These are phyloP conservation scores for Plagodis dolabraria DNA, from an alignment of 2,888 invertebrate species.

Conservation along the genomic window DNA sequence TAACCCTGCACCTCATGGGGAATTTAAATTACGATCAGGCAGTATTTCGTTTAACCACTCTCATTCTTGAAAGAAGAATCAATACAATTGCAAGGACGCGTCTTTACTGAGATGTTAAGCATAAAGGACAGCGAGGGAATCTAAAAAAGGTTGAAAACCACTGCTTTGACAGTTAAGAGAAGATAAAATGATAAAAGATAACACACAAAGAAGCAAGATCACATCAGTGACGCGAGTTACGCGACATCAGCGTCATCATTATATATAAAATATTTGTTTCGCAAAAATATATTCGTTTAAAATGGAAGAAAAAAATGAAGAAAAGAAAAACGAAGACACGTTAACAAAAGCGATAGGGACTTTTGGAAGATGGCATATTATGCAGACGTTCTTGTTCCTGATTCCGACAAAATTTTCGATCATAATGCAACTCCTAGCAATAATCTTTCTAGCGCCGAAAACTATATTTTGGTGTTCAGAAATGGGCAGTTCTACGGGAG, in stretches of 20 bases:
- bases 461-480: neutral
- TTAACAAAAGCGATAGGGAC: conserved; percentile 1
- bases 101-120: no score
- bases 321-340: neutral
- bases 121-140: no score
- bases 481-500: neutral
- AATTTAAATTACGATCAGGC: no score
- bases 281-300: neutral
- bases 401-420: conserved; percentile 7
- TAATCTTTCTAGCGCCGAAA: neutral
- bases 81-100: no score
- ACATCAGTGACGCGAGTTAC: neutral
- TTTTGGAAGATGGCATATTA: conserved; percentile 7
- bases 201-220: neutral
- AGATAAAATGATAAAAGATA: neutral
- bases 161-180: no score
- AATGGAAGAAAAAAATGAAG: neutral
- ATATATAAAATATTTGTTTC: no score
- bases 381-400: neutral
- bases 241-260: neutral
- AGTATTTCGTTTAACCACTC: no score
- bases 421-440: neutral
- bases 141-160: no score
- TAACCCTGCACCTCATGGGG: no score
- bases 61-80: no score